These are phyloP conservation scores for Podabrus alpinus DNA, from an alignment of 2,888 invertebrate genomes.

Conservation along the genomic window DNA sequence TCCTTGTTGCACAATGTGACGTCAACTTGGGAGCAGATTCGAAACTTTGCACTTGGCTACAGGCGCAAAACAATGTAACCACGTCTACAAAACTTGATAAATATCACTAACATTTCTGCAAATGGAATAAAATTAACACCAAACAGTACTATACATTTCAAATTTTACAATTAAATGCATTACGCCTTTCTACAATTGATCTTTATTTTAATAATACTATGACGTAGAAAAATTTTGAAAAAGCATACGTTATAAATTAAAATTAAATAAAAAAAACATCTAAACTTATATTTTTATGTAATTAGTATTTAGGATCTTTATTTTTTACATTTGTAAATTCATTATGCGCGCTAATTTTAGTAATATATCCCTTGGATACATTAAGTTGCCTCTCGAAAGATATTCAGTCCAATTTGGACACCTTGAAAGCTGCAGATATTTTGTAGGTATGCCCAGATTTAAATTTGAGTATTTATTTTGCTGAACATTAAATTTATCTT, in stretches of 20 bases:
- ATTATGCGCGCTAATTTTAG: neutral
- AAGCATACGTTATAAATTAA: neutral
- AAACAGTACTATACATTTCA: too few relatives aligned
- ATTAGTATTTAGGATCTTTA: too few relatives aligned
- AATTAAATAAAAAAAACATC: neutral
- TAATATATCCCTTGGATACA: neutral
- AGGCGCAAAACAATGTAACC: too few relatives aligned
- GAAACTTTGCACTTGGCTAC: neutral
- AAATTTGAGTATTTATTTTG: slow-evolving; percentile 10
- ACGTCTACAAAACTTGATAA: too few relatives aligned
- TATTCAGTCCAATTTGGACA: neutral
- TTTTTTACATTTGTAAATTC: too few relatives aligned
- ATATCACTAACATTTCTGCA: too few relatives aligned
- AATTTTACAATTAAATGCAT: too few relatives aligned
- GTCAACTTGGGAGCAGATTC: neutral
- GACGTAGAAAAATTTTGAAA: too few relatives aligned
- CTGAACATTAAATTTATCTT: slow-evolving; percentile 11
- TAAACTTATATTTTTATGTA: too few relatives aligned
- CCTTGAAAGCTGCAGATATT: neutral
- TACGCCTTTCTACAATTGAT: too few relatives aligned
- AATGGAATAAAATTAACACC: too few relatives aligned
- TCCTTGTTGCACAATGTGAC: neutral
- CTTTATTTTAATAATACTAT: neutral
- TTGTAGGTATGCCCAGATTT: neutral
- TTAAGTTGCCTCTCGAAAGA: neutral